Evolutionary conservation across 2,113 vertebrate genomes (phyloP).

Genomic region (Promerops cafer): DNA sequence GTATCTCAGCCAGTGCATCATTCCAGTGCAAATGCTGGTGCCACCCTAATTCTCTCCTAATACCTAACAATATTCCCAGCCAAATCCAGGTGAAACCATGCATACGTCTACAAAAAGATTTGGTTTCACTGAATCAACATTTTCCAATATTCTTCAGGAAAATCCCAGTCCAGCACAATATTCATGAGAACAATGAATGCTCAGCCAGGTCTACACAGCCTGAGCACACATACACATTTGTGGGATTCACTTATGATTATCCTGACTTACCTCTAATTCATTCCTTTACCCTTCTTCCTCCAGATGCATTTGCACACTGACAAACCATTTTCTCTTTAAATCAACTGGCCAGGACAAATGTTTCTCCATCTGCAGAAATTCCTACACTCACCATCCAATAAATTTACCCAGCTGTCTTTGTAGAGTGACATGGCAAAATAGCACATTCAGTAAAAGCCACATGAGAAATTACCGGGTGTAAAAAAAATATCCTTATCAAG

Average conservation of each 20-base stretch:
- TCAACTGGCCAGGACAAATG: not conserved
- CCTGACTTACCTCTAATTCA: constrained; percentile 5
- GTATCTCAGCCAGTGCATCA: not conserved
- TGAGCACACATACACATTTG: not conserved
- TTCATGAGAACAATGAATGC: not conserved
- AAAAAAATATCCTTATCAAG: constrained; percentile 15
- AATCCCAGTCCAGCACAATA: not conserved
- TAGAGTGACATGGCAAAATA: constrained; percentile 10
- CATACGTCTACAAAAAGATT: not conserved
- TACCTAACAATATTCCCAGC: not conserved
- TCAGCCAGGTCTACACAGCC: not conserved
- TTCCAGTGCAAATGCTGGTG: not conserved
- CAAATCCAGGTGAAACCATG: not conserved
- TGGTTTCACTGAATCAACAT: not conserved
- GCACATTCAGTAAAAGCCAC: not conserved
- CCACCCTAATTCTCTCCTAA: not conserved
- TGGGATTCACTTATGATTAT: not conserved
- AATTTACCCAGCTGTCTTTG: not conserved
- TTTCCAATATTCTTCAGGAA: not conserved
- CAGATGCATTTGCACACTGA: not conserved
- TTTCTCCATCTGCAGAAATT: constrained; percentile 21
- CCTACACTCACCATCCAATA: not conserved
- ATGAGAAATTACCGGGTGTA: not conserved
- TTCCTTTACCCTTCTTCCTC: constrained; percentile 4
- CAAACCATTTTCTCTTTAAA: constrained; percentile 41